A percentile compares a stretch with the other conserved stretches of the same genome.
Conservation (phyloP, 1,140 invertebrate species). For the Carposina sasakii region DNA sequence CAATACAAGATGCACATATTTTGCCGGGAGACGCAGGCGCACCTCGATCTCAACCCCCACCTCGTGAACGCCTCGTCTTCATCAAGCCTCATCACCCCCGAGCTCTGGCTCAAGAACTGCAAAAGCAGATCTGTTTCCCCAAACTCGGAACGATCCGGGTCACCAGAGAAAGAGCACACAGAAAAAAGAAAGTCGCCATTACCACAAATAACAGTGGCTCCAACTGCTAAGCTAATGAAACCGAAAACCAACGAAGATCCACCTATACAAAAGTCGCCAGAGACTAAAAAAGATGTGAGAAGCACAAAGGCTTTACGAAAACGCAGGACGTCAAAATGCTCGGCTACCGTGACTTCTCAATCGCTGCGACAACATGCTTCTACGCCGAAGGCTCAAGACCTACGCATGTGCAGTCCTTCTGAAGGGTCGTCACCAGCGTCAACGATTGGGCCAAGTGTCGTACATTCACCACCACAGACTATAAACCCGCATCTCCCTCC, state of each 20-base stretch:
- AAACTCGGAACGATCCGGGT: constrained; percentile 57
- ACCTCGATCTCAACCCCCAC: constrained; percentile 87
- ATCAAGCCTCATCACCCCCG: constrained; percentile 85
- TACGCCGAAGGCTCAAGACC: constrained; percentile 56
- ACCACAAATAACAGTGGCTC: constrained; percentile 75
- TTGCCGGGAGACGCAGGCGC: constrained; percentile 91
- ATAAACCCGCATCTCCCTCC: constrained; percentile 42
- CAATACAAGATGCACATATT: constrained; percentile 98
- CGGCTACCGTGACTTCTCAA: constrained; percentile 56
- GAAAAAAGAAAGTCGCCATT: constrained; percentile 61
- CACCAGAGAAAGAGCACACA: constrained; percentile 41
- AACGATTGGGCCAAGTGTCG: constrained; percentile 51
- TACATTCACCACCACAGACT: constrained; percentile 55
- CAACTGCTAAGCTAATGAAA: constrained; percentile 74
- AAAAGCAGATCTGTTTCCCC: constrained; percentile 77
- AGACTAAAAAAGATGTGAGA: constrained; percentile 59
- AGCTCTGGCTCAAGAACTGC: constrained; percentile 88
- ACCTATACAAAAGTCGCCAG: constrained; percentile 42
- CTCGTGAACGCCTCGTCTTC: constrained; percentile 68
- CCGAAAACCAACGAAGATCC: constrained; percentile 59
- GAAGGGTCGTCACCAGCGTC: constrained; percentile 68
- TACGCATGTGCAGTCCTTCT: constrained; percentile 63
- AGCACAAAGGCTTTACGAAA: constrained; percentile 65
- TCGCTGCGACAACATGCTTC: constrained; percentile 45
- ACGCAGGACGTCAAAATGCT: constrained; percentile 60